Evolutionary conservation across 2,113 vertebrate species (phyloP).

Genomic region (Ailurus styani): DNA sequence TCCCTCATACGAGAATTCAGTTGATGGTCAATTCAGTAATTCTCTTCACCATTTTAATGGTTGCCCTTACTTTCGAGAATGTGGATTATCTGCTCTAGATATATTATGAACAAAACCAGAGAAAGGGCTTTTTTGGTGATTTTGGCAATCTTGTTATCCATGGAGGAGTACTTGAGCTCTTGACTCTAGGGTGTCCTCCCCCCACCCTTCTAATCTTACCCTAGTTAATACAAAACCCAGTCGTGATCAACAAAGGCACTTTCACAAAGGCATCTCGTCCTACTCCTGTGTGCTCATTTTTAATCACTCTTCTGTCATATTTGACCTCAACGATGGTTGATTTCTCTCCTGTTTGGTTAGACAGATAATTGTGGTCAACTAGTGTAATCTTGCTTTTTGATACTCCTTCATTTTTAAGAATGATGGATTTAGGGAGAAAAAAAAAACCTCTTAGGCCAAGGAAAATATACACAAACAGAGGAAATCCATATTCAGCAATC

Average conservation of each 20-base stretch:
- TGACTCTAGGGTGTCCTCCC: neutral
- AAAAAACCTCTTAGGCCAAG: neutral
- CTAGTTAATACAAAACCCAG: conserved; percentile 48
- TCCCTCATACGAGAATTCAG: neutral
- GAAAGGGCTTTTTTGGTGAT: neutral
- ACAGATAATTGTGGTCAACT: neutral
- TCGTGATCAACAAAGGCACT: neutral
- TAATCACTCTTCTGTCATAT: neutral
- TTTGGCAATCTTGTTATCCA: neutral
- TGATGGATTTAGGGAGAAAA: neutral
- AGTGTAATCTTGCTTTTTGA: neutral
- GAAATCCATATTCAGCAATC: neutral
- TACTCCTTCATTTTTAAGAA: neutral
- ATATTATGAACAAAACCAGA: neutral
- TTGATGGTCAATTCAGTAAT: neutral
- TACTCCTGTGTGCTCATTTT: neutral
- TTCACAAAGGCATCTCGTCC: neutral
- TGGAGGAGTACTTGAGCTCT: neutral
- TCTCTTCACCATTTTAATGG: neutral
- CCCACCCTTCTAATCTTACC: neutral
- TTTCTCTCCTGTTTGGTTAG: neutral
- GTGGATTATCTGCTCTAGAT: neutral
- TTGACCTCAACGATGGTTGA: neutral
- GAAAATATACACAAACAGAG: neutral
- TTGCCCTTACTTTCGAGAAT: neutral